A percentile compares a stretch with the other conserved stretches of the same genome.
Conservation (phyloP, 1,140 invertebrate species). For the Papilio helenus region DNA sequence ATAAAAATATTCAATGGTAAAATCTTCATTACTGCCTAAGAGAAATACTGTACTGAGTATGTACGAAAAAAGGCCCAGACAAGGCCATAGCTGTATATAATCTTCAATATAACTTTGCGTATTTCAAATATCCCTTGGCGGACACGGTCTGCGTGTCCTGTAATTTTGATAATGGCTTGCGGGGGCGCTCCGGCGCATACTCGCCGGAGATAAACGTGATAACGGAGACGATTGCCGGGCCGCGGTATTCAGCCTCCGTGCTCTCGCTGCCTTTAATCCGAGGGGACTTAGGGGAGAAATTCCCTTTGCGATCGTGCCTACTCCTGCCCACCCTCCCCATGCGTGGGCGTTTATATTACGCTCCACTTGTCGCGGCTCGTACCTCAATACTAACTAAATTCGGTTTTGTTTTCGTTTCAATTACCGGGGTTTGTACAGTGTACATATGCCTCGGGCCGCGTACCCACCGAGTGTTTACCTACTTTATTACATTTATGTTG, state of each 20-base stretch:
- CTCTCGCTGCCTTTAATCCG: not conserved
- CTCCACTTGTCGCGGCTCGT: conserved; percentile 40
- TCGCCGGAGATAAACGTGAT: conserved; percentile 58
- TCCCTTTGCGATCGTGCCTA: conserved; percentile 35
- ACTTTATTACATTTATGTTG: conserved; percentile 6
- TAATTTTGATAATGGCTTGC: conserved; percentile 68
- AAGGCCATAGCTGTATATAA: not conserved
- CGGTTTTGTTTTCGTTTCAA: conserved; percentile 51
- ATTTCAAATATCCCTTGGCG: conserved; percentile 34
- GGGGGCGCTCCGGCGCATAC: conserved; percentile 46
- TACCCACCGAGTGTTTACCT: not conserved
- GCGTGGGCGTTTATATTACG: conserved; percentile 54
- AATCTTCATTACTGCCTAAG: not conserved
- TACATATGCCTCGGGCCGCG: conserved; percentile 23
- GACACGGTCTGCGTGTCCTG: conserved; percentile 46
- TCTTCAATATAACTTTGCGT: conserved; percentile 42
- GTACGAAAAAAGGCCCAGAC: not conserved
- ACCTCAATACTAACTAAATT: conserved; percentile 48
- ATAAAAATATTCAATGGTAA: too few relatives aligned
- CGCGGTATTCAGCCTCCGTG: conserved; percentile 44
- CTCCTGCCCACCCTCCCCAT: conserved; percentile 46
- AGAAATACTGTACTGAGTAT: not conserved
- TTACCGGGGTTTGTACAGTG: conserved; percentile 31
- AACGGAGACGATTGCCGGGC: conserved; percentile 43
- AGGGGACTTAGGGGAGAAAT: conserved; percentile 41